Evolutionary conservation across 2,797 vertebrate species (phyloP).

Genomic region (Leptoclinus maculatus): DNA sequence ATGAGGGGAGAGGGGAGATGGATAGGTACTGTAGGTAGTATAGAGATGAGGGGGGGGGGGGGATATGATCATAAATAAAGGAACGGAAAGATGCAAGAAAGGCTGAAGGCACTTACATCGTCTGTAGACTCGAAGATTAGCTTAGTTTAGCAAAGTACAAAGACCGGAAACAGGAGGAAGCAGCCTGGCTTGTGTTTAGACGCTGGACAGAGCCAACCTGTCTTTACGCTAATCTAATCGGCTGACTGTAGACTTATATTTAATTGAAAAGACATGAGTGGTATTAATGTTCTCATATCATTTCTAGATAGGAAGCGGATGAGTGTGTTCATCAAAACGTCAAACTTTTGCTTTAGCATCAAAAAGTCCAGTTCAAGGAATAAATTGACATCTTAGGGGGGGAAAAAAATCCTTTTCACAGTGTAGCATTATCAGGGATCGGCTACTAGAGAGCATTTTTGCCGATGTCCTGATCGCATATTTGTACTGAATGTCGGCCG

Average conservation of each 20-base stretch:
- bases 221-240: neutral
- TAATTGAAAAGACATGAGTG: neutral
- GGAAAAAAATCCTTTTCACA: no score
- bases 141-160: neutral
- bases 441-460: no score
- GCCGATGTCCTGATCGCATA: no score
- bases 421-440: no score
- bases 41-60: neutral
- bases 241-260: neutral
- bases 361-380: neutral
- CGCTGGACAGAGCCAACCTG: neutral
- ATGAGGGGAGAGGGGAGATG: neutral
- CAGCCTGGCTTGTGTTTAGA: neutral
- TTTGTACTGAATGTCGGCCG: no score
- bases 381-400: no score
- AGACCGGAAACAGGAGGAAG: neutral
- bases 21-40: slow-evolving; percentile 13
- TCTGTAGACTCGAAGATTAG: neutral
- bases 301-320: neutral
- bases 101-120: neutral
- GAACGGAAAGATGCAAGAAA: slow-evolving; percentile 2
- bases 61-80: slow-evolving; percentile 22
- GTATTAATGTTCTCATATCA: neutral
- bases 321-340: neutral
- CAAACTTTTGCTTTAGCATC: neutral